Evolutionary conservation across 2,888 invertebrate species (phyloP), one percentile per base, ranked within the genome.

Genomic region (Drosophila lutescens): DNA sequence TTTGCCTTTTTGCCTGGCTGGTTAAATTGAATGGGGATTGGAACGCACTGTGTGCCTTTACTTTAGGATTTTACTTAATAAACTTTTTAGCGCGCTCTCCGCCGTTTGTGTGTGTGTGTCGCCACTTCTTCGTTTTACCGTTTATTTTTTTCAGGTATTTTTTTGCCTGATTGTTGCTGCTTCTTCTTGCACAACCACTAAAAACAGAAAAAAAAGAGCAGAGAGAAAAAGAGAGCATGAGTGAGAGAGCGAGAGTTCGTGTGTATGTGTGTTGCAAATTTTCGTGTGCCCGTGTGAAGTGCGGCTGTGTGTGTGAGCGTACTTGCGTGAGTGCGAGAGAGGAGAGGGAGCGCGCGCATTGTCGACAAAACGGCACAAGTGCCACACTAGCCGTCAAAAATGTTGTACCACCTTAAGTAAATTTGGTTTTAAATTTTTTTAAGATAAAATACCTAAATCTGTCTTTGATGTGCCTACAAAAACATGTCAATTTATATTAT

Each of bases 91-190:
- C 87, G 83, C 84, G 83, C 76, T 60, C 75, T 70, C 61, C 55
- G 67, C 40, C 44, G 73, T 17, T 30, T 13, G 46, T 30, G 15
- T 47, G 46, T 62, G 47, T 73, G 55, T 85, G 83, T 86, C 78
- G 88, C 84, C 80, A 80, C 80, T 90, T 90, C 90, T 90, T 89
- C 90, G 88, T 81, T 91, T 90, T 90, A 90, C 90, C 90, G 90
- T 90, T 91, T 90, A 77, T 89, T 86, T 83, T 74, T 87, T 79
- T 88, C 86, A 88, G 83, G 86, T 88, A 86, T 90, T 89, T 78
- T 61, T 83, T 79, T 80, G 81, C 79, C 84, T 85, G 89, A 88
- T 89, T 88, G 89, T 88, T 85, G 82, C 81, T 86, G 80, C 85
- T 90, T 84, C 80, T 90, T 89, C 85, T 85, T 90, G 86, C 82